phyloP scores from a whole-genome alignment of 2,113 vertebrate species.

The Thryonomys swinderianus region DNA sequence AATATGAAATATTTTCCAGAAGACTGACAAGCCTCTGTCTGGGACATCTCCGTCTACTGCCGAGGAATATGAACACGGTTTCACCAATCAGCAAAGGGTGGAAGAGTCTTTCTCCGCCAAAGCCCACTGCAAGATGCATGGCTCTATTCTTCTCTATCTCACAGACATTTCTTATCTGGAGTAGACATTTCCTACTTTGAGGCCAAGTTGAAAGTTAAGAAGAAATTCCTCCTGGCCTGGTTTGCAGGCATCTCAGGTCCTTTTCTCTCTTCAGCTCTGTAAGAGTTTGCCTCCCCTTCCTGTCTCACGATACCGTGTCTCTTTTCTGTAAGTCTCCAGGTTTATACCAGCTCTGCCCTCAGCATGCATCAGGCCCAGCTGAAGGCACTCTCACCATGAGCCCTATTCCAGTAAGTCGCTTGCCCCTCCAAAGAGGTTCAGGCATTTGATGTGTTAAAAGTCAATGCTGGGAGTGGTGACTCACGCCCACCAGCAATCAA shows the following conservation, averaged over 20 bases:
- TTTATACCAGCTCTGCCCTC: not conserved
- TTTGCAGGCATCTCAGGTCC: not conserved
- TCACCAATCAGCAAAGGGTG: not conserved
- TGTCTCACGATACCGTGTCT: not conserved
- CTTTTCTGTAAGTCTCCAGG: not conserved
- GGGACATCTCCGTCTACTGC: not conserved
- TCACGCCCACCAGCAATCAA: not conserved
- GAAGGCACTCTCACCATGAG: not conserved
- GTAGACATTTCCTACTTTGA: not conserved
- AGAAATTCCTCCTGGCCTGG: not conserved
- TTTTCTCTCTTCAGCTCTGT: not conserved
- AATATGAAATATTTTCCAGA: not conserved
- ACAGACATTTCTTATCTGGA: not conserved
- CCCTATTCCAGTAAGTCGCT: not conserved
- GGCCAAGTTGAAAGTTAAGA: not conserved
- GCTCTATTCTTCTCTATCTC: not conserved
- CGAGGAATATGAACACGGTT: not conserved
- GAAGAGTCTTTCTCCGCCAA: not conserved
- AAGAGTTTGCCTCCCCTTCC: not conserved
- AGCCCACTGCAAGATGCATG: not conserved
- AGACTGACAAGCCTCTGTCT: not conserved
- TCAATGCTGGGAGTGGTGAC: not conserved
- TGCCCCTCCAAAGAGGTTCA: not conserved
- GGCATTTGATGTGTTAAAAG: not conserved
- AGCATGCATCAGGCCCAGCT: not conserved